These are phyloP conservation scores for Anomalospiza imberbis DNA, from an alignment of 2,797 vertebrate species.

Conservation along the genomic window DNA sequence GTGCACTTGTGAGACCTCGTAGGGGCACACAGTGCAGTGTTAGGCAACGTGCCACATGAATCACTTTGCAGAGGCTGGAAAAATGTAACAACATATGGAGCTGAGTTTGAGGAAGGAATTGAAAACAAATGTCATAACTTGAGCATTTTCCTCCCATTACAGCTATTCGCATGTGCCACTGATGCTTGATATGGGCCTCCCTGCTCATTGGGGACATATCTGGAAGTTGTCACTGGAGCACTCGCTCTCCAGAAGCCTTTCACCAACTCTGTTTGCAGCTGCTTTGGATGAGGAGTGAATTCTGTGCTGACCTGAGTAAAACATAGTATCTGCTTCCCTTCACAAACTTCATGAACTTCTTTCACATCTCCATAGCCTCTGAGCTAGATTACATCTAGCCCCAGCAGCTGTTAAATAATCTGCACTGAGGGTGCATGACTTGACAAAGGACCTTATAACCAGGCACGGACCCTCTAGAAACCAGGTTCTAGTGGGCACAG, in stretches of 20 bases:
- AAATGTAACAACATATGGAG: constrained; percentile 60
- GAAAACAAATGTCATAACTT: constrained; percentile 57
- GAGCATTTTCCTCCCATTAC: not conserved
- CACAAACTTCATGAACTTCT: not conserved
- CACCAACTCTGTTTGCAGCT: constrained; percentile 2
- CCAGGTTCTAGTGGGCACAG: not conserved
- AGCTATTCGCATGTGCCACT: constrained; percentile 34
- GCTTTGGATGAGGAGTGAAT: not conserved
- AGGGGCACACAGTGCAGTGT: constrained; percentile 1
- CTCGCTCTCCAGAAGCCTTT: constrained; percentile 33
- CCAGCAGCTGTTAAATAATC: not conserved
- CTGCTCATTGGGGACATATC: constrained; percentile 4
- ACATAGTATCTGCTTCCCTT: not conserved
- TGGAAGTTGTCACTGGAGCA: not conserved
- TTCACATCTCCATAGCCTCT: not conserved
- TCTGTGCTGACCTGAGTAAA: not conserved
- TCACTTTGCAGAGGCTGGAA: constrained; percentile 50
- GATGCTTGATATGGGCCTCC: not conserved
- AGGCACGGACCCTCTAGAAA: not conserved
- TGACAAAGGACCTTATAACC: not conserved
- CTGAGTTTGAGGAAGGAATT: constrained; percentile 50
- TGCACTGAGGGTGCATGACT: not conserved
- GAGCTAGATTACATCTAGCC: not conserved
- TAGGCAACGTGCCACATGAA: constrained; percentile 50
- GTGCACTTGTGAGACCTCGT: not conserved